A percentile compares a stretch with the other conserved stretches of the same genome.
Evolutionary conservation across 2,113 vertebrate species (phyloP).

Genomic region (Monopterus albus): DNA sequence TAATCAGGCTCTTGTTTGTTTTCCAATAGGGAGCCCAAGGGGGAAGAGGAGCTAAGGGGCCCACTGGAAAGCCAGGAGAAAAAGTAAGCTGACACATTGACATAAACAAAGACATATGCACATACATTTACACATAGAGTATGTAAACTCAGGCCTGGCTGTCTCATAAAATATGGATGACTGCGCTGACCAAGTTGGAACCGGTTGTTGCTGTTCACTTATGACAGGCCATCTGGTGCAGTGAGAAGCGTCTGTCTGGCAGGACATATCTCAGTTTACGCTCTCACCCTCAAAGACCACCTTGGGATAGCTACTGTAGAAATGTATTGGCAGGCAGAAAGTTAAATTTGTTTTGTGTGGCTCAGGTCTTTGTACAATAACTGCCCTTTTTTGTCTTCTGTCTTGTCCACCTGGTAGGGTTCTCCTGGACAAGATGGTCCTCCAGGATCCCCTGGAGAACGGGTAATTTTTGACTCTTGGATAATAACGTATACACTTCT

Average conservation of each 20-base stretch:
- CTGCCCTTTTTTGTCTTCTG: conserved; percentile 24
- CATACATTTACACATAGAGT: conserved; percentile 10
- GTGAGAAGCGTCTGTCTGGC: conserved; percentile 39
- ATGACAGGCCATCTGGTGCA: conserved; percentile 65
- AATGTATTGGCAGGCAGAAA: conserved; percentile 21
- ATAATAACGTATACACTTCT: neutral
- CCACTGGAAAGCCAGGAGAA: conserved; percentile 88
- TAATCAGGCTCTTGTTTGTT: conserved; percentile 61
- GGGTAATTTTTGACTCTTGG: conserved; percentile 71
- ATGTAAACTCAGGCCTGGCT: conserved; percentile 59
- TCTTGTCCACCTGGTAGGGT: conserved; percentile 78
- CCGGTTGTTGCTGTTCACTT: conserved; percentile 51
- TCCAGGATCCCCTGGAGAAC: conserved; percentile 85
- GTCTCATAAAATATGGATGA: conserved; percentile 61
- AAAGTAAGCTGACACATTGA: conserved; percentile 80
- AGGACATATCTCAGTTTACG: conserved; percentile 44
- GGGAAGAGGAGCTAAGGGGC: conserved; percentile 86
- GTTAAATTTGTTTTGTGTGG: conserved; percentile 11
- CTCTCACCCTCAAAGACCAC: conserved; percentile 48
- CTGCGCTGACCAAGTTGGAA: conserved; percentile 20
- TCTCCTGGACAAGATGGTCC: conserved; percentile 87
- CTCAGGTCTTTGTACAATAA: conserved; percentile 19
- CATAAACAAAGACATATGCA: conserved; percentile 33
- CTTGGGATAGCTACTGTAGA: conserved; percentile 50
- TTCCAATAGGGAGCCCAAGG: conserved; percentile 83